Evolutionary conservation across 1,140 invertebrate genomes (phyloP).

Genomic region (Ceratoteleas bidentatus): DNA sequence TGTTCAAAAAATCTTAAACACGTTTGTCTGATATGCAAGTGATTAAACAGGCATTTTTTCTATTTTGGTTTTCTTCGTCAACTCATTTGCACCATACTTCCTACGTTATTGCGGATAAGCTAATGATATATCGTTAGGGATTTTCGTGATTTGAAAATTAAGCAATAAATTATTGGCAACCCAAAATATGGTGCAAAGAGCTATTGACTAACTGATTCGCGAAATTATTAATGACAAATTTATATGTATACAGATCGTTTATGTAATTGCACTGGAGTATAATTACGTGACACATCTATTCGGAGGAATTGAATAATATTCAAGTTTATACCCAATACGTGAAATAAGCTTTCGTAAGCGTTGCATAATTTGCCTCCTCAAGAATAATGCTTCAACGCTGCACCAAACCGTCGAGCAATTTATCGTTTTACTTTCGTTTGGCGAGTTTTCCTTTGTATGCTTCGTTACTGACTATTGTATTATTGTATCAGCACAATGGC

Average conservation of each 20-base stretch:
- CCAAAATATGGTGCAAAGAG: neutral
- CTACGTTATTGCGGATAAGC: no score
- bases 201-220: conserved; percentile 12
- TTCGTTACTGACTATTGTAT: neutral
- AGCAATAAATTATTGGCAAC: neutral
- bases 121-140: no score
- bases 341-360: conserved; percentile 51
- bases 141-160: neutral
- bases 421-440: conserved; percentile 44
- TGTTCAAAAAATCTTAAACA: no score
- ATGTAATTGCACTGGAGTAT: conserved; percentile 40
- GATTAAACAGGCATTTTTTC: no score
- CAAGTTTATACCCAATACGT: conserved; percentile 44
- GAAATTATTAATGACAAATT: conserved; percentile 23
- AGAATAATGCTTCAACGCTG: conserved; percentile 53
- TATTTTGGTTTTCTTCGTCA: no score
- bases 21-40: no score
- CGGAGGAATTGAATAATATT: conserved; percentile 48
- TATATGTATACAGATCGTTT: conserved; percentile 2
- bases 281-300: conserved; percentile 54
- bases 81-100: no score
- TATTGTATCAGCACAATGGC: no score
- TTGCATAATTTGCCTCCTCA: conserved; percentile 46
- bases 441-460: conserved; percentile 6
- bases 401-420: conserved; percentile 23